phyloP scores from a whole-genome alignment of 2,888 invertebrate genomes.

The Cenopis cana region DNA sequence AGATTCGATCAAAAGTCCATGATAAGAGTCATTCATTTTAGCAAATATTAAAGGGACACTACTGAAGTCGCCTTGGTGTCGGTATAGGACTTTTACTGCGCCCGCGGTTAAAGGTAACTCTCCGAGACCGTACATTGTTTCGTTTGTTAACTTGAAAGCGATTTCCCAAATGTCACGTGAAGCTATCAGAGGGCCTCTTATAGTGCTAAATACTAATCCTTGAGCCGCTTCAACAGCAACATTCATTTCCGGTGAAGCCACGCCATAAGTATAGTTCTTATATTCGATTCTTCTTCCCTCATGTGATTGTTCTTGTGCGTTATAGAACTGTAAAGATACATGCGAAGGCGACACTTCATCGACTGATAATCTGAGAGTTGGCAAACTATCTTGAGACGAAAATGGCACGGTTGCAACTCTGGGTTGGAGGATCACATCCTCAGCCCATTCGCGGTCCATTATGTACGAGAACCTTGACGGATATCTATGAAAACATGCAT shows the following conservation, averaged over 20 bases:
- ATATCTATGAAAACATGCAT: conserved; percentile 81
- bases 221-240: conserved; percentile 60
- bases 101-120: conserved; percentile 71
- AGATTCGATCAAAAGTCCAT: conserved; percentile 83
- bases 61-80: conserved; percentile 70
- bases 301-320: conserved; percentile 54
- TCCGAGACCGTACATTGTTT: conserved; percentile 84
- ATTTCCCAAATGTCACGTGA: conserved; percentile 87
- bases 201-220: conserved; percentile 79
- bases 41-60: conserved; percentile 83
- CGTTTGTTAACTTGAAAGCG: conserved; percentile 80
- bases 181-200: conserved; percentile 85
- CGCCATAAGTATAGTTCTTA: conserved; percentile 62
- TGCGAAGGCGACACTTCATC: conserved; percentile 72
- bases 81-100: conserved; percentile 76
- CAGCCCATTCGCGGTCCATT: conserved; percentile 65
- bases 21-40: conserved; percentile 78
- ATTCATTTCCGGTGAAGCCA: conserved; percentile 66
- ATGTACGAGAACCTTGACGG: conserved; percentile 83
- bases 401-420: conserved; percentile 68
- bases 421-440: conserved; percentile 63
- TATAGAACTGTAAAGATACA: conserved; percentile 68
- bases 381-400: conserved; percentile 57
- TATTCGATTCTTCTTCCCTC: conserved; percentile 59
- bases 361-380: conserved; percentile 63